Evolutionary conservation across 2,797 vertebrate species (phyloP), one percentile per base, ranked within the genome.

Genomic region (Arctocebus calabarensis): DNA sequence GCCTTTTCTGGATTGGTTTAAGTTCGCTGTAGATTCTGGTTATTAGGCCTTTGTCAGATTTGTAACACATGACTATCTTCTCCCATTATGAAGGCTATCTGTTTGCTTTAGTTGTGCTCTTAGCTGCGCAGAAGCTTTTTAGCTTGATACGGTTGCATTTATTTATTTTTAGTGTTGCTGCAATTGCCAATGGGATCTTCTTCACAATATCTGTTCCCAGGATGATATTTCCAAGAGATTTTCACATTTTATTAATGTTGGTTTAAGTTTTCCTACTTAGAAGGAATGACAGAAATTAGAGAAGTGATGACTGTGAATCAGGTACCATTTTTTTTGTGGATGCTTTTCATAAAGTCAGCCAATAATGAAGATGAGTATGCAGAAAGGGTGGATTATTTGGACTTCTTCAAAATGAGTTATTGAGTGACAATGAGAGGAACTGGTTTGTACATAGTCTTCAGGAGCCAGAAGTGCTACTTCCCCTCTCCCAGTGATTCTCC

Each of bases 231-330:
- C 14, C 48, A 52, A 52, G 48, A 52, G 12, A 16, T 52, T 52
- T 52, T 16, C 87, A 37, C 14, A 32, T 52, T 78, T 95, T 71
- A 25, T 71, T 29, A n/a, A 37, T n/a, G 27, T 17, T 62, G 23
- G 1, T 61, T 90, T 59, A 45, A 48, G 7, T 68, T n/a, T 87
- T 61, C 11, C 14, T 71, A 64, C 48, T 62, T 86, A 22, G 22
- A 77, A 81, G 66, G 16, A 83, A 88, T 73, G 37, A 29, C 52
- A 74, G 85, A 77, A 68, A 92, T 66, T 75, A 92, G 17, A 55
- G 22, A 17, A 61, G 43, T 20, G 5, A 25, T 55, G 57, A 62
- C 34, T 52, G 5, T 68, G 27, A 74, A 27, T 86, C 34, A 74
- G 52, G 52, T 34, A 70, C 5, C 37, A 68, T 0, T 74, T 23